phyloP scores from a whole-genome alignment of 53 echinoderm and acorn worm genomes.

The Temnopleurus reevesii region DNA sequence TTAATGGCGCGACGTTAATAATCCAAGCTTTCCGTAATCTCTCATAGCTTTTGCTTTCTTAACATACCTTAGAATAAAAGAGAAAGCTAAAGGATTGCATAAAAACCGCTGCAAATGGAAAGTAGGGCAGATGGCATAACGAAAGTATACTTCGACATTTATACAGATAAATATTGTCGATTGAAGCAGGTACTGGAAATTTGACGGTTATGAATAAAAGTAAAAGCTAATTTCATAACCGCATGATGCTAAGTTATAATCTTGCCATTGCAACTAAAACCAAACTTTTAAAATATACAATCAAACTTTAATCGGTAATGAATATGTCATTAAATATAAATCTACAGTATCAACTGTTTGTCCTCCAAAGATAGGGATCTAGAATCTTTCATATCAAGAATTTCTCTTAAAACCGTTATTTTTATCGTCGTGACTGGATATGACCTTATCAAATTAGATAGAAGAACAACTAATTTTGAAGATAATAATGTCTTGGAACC shows the following conservation, averaged over 20 bases:
- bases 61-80: not conserved
- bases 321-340: not conserved
- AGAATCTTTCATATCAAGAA: not conserved
- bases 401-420: not conserved
- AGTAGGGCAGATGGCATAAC: not conserved
- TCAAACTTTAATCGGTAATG: not conserved
- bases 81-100: not conserved
- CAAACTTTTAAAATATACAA: no score
- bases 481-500: not conserved
- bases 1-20: not conserved
- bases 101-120: not conserved
- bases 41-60: not conserved
- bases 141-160: no score
- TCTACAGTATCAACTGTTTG: no score
- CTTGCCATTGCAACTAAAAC: no score
- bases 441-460: not conserved
- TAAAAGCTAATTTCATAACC: no score
- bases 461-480: conserved; percentile 22
- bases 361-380: no score
- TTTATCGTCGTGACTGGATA: not conserved
- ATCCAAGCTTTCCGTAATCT: not conserved
- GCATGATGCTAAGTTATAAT: no score
- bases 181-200: no score
- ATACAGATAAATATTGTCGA: no score
- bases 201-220: no score